Evolutionary conservation across 2,797 vertebrate species (phyloP).

Genomic region (Spatula clypeata): DNA sequence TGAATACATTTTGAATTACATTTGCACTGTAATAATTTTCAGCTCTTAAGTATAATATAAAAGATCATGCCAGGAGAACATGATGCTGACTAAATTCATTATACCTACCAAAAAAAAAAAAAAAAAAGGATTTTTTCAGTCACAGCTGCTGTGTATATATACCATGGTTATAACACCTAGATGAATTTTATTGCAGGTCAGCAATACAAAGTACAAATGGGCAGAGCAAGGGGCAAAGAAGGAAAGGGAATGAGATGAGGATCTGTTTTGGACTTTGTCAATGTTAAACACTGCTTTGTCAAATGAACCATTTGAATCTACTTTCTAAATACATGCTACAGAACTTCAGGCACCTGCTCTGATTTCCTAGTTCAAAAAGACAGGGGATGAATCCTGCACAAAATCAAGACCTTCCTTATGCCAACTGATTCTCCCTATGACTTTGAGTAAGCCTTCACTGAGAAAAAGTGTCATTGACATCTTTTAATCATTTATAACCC

Average conservation of each 20-base stretch:
- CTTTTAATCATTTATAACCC: neutral
- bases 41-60: neutral
- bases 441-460: neutral
- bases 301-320: neutral
- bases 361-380: neutral
- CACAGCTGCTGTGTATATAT: neutral
- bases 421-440: neutral
- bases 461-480: neutral
- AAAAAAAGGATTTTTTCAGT: neutral
- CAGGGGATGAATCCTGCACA: neutral
- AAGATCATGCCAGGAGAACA: neutral
- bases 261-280: neutral
- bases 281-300: neutral
- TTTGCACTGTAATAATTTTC: conserved; percentile 20
- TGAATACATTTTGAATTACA: neutral
- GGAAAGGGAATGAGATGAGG: neutral
- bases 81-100: neutral
- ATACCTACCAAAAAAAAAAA: neutral
- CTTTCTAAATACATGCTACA: neutral
- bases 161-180: neutral
- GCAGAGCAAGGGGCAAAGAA: neutral
- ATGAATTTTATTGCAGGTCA: neutral
- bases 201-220: neutral
- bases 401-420: neutral
- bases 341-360: neutral